Evolutionary conservation across 2,888 invertebrate genomes (phyloP), one percentile per base, ranked within the genome.

Genomic region (Drosophila anomalata): DNA sequence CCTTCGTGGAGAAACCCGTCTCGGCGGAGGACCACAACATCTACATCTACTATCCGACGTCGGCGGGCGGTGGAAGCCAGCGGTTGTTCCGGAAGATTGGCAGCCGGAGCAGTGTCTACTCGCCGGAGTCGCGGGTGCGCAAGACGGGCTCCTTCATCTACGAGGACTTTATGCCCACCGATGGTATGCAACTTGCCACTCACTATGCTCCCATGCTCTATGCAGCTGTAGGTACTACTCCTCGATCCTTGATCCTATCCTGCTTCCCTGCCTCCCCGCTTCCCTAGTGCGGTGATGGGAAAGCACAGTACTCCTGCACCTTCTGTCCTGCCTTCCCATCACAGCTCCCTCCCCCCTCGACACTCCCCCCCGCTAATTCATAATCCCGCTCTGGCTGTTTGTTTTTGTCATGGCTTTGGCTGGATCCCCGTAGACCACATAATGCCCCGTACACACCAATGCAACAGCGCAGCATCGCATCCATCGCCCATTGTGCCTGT

Each of bases 121-220:
- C 98, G 0, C 97, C 98, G 7, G 98, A 98, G 92, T 98, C 98
- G 47, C 94, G 98, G 87, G 98, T 99, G 7, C 94, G 99, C 59
- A 98, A 98, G 92, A 97, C 97, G 52, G 99, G 99, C 47, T 99
- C 98, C 11, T 99, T 97, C 92, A 99, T 99, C 90, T 99, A 99
- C 92, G 99, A 99, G 94, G 99, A 99, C 92, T 99, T 99, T 92
- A 99, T 99, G 98, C 99, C 99, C 6, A 99, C 99, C 39, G 99
- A 99, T 94, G 99, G 99, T 93, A 93, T 93, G 93, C 89, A 59
- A 63, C 31, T 65, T 82, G 58, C 41, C 17, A 42, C 51, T 73
- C 75, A 65, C 60, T 79, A 55, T 73, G 58, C 48, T 44, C 55
- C 56, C 20, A 22, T 72, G 66, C 46, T 29, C 52, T 33, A 57